phyloP scores from a whole-genome alignment of 2,888 invertebrate species.

The Dryobotodes eremita region DNA sequence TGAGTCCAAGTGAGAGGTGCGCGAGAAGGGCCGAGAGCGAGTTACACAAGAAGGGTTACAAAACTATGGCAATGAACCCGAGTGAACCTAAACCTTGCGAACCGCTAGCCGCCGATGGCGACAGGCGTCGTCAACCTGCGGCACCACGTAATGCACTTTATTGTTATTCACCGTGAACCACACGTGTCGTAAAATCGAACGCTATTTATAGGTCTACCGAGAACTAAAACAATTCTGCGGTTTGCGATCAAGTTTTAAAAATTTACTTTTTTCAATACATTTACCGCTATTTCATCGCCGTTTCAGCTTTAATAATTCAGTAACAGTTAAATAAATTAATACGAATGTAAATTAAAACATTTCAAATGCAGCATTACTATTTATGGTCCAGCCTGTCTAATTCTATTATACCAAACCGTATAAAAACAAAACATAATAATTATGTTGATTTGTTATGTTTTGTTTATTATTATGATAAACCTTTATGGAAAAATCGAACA shows the following conservation, averaged over 20 bases:
- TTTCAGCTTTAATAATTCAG: slow-evolving; percentile 15
- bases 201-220: slow-evolving; percentile 59
- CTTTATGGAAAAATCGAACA: background rate
- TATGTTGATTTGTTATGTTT: background rate
- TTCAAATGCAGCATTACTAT: background rate
- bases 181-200: slow-evolving; percentile 61
- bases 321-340: slow-evolving; percentile 15
- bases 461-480: background rate
- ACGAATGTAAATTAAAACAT: background rate
- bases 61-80: slow-evolving; percentile 91
- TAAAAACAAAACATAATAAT: background rate
- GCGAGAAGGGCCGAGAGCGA: slow-evolving; percentile 86
- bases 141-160: slow-evolving; percentile 64
- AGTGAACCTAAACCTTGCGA: slow-evolving; percentile 90
- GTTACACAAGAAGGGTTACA: slow-evolving; percentile 91
- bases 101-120: slow-evolving; percentile 88
- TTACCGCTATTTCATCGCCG: slow-evolving; percentile 35
- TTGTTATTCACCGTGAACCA: slow-evolving; percentile 58
- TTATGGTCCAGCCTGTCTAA: background rate
- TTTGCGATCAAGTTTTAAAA: slow-evolving; percentile 38
- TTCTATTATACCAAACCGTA: background rate
- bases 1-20: slow-evolving; percentile 88
- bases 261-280: slow-evolving; percentile 18
- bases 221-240: slow-evolving; percentile 57
- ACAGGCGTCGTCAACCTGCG: slow-evolving; percentile 79